A percentile compares a stretch with the other conserved stretches of the same genome.
phyloP scores from a whole-genome alignment of 2,797 vertebrate species.

The Tamandua tetradactyla region DNA sequence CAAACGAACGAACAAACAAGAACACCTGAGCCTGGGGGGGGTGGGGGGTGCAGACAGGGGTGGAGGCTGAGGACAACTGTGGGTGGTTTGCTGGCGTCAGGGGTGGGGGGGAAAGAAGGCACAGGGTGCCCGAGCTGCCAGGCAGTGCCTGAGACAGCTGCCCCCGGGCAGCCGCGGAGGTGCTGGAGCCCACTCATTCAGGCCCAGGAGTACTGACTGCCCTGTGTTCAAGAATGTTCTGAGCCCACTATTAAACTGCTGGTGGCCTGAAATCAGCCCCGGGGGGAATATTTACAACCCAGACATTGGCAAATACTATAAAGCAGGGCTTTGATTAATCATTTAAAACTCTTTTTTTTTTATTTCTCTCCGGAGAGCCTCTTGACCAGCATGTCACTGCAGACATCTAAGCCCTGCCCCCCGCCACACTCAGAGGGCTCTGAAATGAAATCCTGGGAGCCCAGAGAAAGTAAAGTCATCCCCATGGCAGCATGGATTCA shows the following conservation, averaged over 20 bases:
- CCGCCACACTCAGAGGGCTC: background rate
- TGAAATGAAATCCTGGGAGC: slow-evolving; percentile 30
- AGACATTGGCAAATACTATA: background rate
- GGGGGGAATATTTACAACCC: background rate
- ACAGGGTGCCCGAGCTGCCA: background rate
- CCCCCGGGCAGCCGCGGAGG: background rate
- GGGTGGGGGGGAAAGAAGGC: background rate
- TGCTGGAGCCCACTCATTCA: background rate
- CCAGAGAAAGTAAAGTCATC: background rate
- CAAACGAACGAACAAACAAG: too few relatives aligned
- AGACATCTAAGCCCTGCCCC: background rate
- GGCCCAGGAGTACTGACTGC: background rate
- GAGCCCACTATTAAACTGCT: background rate
- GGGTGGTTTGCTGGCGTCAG: background rate
- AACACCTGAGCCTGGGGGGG: too few relatives aligned
- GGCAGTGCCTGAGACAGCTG: background rate
- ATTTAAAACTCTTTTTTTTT: background rate
- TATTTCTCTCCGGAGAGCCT: background rate
- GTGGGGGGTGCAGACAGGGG: too few relatives aligned
- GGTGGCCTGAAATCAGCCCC: background rate
- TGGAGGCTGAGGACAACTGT: background rate
- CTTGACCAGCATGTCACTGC: background rate
- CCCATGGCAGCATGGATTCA: background rate
- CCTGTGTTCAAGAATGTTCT: background rate
- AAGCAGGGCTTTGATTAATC: background rate